These are phyloP conservation scores for Penaeus monodon DNA, from an alignment of 2,888 invertebrate genomes.

Conservation along the genomic window DNA sequence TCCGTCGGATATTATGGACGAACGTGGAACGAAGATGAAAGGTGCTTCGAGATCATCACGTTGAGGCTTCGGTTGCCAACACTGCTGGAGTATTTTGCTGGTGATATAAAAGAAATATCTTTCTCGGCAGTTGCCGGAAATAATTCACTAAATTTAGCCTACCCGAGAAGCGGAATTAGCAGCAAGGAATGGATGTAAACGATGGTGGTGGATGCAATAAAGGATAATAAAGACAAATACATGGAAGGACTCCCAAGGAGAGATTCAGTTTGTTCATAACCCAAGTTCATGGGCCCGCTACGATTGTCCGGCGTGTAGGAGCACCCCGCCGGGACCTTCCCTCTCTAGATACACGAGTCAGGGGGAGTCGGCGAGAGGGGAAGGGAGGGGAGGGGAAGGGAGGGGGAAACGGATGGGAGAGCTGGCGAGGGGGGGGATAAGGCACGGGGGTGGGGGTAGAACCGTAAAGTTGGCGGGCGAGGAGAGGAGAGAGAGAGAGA, in stretches of 20 bases:
- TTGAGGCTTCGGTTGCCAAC: too few relatives aligned
- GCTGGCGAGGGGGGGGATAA: conserved; percentile 6
- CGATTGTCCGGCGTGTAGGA: conserved; percentile 53
- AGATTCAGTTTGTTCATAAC: conserved; percentile 44
- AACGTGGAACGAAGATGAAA: conserved; percentile 14
- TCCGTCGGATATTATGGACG: conserved; percentile 40
- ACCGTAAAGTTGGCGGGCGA: background rate
- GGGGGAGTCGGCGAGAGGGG: conserved; percentile 23
- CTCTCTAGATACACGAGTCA: conserved; percentile 49
- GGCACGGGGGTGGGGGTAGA: background rate
- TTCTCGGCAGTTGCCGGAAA: too few relatives aligned
- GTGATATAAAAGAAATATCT: too few relatives aligned
- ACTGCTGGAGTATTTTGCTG: too few relatives aligned
- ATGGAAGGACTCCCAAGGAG: conserved; percentile 29
- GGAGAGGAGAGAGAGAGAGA: conserved; percentile 10
- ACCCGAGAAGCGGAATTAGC: too few relatives aligned
- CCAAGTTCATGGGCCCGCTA: conserved; percentile 43
- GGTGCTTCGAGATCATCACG: background rate
- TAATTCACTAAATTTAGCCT: too few relatives aligned
- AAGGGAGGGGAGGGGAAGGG: background rate
- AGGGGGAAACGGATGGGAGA: conserved; percentile 15
- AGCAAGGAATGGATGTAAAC: too few relatives aligned
- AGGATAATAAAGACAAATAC: too few relatives aligned
- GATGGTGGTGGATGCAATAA: too few relatives aligned
- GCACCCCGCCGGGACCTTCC: conserved; percentile 45